Evolutionary conservation across 2,888 invertebrate species (phyloP), one percentile per base, ranked within the genome.

Genomic region (Saturnia japonica): DNA sequence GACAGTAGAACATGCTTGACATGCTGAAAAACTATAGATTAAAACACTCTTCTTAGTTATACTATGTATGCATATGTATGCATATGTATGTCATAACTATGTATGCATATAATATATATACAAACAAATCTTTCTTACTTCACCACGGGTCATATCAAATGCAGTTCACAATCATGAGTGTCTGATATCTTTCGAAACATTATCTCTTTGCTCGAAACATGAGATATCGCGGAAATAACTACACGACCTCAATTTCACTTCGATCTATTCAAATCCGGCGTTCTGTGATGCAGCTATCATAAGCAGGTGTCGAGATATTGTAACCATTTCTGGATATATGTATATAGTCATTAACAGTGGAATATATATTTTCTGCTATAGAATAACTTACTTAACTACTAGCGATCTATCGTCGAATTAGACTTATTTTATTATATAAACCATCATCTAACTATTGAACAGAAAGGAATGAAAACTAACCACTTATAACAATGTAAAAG

Each of bases 171-270:
- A 71, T 68, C 73, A 76, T 72, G 72, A 74, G 77, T 71, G 72
- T 69, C 73, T 64, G 73, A 72, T 76, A 75, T 71, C 68, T 68
- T 77, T 81, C 79, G 73, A 79, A 81, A 82, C 80, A 81, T 77
- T 81, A 82, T 81, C 77, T 76, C 71, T 73, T 75, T 77, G 70
- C 76, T 79, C 80, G 82, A 82, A 83, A 84, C 82, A 79, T 80
- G 77, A 81, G 77, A 80, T 76, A 75, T 75, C 76, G 76, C 80
- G 81, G 83, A 81, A 85, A 80, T 82, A 80, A 82, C 84, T 79
- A 75, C 78, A 74, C 74, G 83, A 75, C 84, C 85, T 84, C 87
- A 84, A 85, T 86, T 87, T 87, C 85, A 82, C 85, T 86, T 85
- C 84, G 84, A 84, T 83, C 82, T 83, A 79, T 80, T 80, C 79